phyloP scores from a whole-genome alignment of 2,797 vertebrate species.

The Sebastes matsubarae region DNA sequence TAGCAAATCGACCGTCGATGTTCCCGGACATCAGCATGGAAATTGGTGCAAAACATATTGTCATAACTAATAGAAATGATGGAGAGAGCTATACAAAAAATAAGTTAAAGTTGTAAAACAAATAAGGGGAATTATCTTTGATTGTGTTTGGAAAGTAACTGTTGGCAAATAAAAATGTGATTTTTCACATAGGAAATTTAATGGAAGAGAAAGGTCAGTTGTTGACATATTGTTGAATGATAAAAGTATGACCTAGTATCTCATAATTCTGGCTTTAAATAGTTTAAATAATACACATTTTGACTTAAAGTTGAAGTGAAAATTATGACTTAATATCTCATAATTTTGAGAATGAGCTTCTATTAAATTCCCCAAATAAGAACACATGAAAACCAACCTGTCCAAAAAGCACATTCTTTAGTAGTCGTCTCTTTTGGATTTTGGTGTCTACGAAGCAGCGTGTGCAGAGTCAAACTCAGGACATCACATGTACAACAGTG shows the following conservation, averaged over 20 bases:
- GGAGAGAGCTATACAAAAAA: background rate
- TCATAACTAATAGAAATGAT: background rate
- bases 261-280: background rate
- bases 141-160: background rate
- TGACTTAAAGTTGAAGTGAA: background rate
- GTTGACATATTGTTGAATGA: background rate
- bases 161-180: background rate
- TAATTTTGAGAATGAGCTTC: background rate
- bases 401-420: conserved; percentile 6
- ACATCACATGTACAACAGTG: background rate
- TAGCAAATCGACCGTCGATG: background rate
- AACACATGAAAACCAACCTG: background rate
- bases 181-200: background rate
- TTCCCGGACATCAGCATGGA: background rate
- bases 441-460: background rate
- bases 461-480: conserved; percentile 9
- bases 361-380: background rate
- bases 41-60: background rate
- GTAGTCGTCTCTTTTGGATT: background rate
- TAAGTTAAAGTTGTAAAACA: background rate
- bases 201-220: background rate
- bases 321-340: background rate
- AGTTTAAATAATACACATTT: background rate
- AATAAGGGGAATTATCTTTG: background rate
- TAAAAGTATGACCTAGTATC: background rate